Evolutionary conservation across 2,888 invertebrate genomes (phyloP), one percentile per base, ranked within the genome.

Genomic region (Limulus polyphemus): DNA sequence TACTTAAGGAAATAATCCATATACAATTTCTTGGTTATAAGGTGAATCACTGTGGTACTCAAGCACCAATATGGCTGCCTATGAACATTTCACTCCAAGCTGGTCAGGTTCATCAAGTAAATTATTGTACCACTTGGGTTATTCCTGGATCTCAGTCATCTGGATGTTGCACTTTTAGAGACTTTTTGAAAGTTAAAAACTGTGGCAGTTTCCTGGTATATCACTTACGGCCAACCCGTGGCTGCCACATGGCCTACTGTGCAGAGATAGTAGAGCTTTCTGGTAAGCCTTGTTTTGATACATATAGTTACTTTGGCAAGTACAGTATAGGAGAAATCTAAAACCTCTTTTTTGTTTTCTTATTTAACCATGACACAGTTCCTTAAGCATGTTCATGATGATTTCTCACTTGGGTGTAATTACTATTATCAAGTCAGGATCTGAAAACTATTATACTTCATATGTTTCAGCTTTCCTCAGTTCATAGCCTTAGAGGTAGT

Each of bases 51-150:
- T 54, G 54, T 32, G 54, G 54, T 13, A 54, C 54, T 11, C 54
- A 54, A 54, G 54, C 54, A 17, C 54, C 54, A 54, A 54, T 54
- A 54, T 54, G 54, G 54, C n/a, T 54, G 11, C 16, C 54, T 32
- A 4, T 54, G 14, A 32, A 32, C 32, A 32, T 32, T 32, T 32
- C 32, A 32, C 32, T 32, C 32, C 32, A 32, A 32, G 32, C 4
- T 3, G 54, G 54, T n/a, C 54, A 54, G 32, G 54, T 17, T 32
- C 16, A 54, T 16, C 54, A n/a, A 11, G 16, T 54, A 54, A 16
- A 4, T 11, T 17, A 4, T 16, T 54, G 54, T 32, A 54, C 54
- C 1, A 54, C 54, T 11, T 54, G 54, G 54, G 14, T 10, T 11
- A 2, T 54, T 54, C 54, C 54, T 11, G 54, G 54, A 7, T 32